Percentiles rank a stretch among this genome's conserved stretches.
Conservation (phyloP, 2,113 vertebrate species). For the Chloropsis hardwickii region DNA sequence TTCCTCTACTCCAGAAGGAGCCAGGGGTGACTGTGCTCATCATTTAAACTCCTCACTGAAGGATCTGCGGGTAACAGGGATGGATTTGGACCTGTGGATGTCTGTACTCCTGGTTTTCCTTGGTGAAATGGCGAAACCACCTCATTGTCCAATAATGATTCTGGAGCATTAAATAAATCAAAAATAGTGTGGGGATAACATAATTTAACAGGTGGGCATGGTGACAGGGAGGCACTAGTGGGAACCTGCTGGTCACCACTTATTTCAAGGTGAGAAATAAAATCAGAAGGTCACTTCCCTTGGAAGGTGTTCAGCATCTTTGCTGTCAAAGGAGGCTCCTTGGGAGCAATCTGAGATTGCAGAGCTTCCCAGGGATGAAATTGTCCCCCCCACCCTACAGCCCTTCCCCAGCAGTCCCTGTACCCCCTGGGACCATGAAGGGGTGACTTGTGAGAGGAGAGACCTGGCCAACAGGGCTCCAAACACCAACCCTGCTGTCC, state of each 20-base stretch:
- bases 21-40: not conserved
- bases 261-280: not conserved
- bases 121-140: not conserved
- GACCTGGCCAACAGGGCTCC: not conserved
- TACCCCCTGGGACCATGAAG: not conserved
- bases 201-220: not conserved
- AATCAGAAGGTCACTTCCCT: not conserved
- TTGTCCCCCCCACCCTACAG: accelerated
- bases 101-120: not conserved
- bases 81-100: accelerated
- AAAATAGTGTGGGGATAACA: accelerated
- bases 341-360: not conserved
- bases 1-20: not conserved
- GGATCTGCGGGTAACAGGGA: not conserved
- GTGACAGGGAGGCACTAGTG: not conserved
- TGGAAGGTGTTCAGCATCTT: not conserved
- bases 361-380: not conserved
- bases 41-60: not conserved
- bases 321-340: not conserved
- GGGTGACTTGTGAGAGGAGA: not conserved
- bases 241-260: not conserved
- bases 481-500: not conserved
- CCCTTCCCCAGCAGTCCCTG: not conserved
- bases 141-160: not conserved
- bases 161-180: not conserved